Percentiles rank a stretch among this genome's conserved stretches.
These are phyloP conservation scores for Graptemys geographica DNA, from an alignment of 2,797 vertebrate species.

Conservation along the genomic window DNA sequence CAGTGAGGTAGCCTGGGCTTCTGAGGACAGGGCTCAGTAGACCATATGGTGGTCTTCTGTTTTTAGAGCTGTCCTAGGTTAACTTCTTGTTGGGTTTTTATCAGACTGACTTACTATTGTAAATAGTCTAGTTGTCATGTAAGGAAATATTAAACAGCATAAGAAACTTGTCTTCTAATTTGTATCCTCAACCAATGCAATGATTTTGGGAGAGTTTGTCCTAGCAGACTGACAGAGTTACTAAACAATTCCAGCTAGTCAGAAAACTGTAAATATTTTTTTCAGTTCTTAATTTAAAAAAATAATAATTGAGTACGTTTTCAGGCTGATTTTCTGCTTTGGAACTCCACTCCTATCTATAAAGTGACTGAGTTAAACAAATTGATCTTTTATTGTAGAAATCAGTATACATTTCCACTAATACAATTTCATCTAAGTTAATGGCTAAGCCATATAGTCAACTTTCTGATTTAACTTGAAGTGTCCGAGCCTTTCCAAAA, in stretches of 20 bases:
- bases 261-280: not conserved
- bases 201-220: not conserved
- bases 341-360: not conserved
- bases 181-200: not conserved
- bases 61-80: slow-evolving; percentile 53
- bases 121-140: not conserved
- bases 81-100: not conserved
- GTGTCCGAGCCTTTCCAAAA: not conserved
- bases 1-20: slow-evolving; percentile 44
- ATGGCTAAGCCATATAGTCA: not conserved
- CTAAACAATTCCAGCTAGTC: not conserved
- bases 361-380: not conserved
- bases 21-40: slow-evolving; percentile 54
- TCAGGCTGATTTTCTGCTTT: not conserved
- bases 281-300: not conserved
- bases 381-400: not conserved
- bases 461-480: not conserved
- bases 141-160: not conserved
- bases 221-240: not conserved
- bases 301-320: not conserved
- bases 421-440: not conserved
- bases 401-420: not conserved
- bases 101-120: not conserved
- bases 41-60: slow-evolving; percentile 63
- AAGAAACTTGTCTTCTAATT: not conserved